Evolutionary conservation across 2,888 invertebrate genomes (phyloP).

Genomic region (Myathropa florea): DNA sequence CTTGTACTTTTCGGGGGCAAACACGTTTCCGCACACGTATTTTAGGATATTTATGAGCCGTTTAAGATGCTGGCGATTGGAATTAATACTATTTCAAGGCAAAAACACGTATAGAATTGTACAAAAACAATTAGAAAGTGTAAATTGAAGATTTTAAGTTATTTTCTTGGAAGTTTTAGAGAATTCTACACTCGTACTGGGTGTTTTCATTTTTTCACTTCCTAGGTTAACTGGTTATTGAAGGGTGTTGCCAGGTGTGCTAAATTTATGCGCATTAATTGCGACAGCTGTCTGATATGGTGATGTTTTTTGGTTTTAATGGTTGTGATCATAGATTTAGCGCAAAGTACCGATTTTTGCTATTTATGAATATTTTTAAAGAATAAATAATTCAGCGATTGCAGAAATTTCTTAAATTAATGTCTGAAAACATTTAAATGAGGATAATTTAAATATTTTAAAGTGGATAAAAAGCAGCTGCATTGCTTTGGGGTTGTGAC

Average conservation of each 20-base stretch:
- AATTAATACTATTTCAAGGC: slow-evolving; percentile 40
- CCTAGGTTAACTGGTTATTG: slow-evolving; percentile 40
- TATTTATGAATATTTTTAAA: neutral
- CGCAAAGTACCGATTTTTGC: no score
- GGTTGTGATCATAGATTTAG: neutral
- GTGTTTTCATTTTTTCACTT: slow-evolving; percentile 65
- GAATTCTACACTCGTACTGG: slow-evolving; percentile 44
- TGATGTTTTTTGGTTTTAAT: neutral
- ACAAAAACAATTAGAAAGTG: slow-evolving; percentile 49
- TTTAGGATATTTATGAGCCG: slow-evolving; percentile 17
- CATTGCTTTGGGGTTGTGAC: no score
- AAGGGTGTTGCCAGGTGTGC: slow-evolving; percentile 37
- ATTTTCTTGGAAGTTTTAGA: slow-evolving; percentile 52
- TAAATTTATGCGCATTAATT: neutral
- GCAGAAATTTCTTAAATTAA: no score
- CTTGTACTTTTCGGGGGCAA: slow-evolving; percentile 35
- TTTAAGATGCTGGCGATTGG: slow-evolving; percentile 7
- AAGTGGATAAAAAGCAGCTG: no score
- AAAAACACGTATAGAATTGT: slow-evolving; percentile 50
- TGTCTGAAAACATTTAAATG: no score
- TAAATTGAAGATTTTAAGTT: slow-evolving; percentile 46
- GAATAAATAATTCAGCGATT: no score
- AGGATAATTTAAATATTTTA: no score
- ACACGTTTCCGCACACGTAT: slow-evolving; percentile 63
- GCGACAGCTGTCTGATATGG: neutral